Evolutionary conservation across 1,140 invertebrate genomes (phyloP), one percentile per base, ranked within the genome.

Genomic region (Heliconius congener): DNA sequence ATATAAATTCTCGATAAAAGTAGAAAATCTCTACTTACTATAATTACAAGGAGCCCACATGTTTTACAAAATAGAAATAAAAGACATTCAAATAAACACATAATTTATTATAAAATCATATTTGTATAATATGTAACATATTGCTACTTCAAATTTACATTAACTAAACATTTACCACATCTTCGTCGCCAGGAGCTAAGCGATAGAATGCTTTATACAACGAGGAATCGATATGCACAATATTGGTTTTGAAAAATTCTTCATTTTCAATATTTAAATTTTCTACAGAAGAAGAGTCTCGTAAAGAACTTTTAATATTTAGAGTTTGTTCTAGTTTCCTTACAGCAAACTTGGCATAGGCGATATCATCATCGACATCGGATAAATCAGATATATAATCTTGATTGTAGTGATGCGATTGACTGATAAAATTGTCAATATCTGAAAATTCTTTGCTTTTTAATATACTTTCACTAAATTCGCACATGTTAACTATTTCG

Each of bases 241-340:
- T 72, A 37, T 84, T 87, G 46, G 73, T 71, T 75, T 77, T 81
- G 42, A 77, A 52, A 18, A 84, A 55, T 70, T 82, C 77, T 9
- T 83, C 75, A 79, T 78, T 75, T 79, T 84, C 83, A 73, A 74
- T 79, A 73, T 84, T 83, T 66, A 94, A 85, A 73, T 93, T 88
- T 74, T 85, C 86, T 82, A 93, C 83, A 8, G 92, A 89, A 27
- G 92, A 94, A 0, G 92, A 93, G 83, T 94, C 93, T 30, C 76
- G 77, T 77, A 90, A 88, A 6, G 81, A 80, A 57, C 79, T 80
- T 52, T 87, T 85, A 42, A 87, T 82, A 83, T 88, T 92, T 50
- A 92, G 71, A n/a, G 85, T 88, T 83, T 89, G 85, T 57, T 86
- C 78, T 75, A 94, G 88, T 82, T 93, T 93, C 39, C 92, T 81